Conservation (phyloP, 1,140 invertebrate genomes). For the Cyphomyrmex costatus region DNA sequence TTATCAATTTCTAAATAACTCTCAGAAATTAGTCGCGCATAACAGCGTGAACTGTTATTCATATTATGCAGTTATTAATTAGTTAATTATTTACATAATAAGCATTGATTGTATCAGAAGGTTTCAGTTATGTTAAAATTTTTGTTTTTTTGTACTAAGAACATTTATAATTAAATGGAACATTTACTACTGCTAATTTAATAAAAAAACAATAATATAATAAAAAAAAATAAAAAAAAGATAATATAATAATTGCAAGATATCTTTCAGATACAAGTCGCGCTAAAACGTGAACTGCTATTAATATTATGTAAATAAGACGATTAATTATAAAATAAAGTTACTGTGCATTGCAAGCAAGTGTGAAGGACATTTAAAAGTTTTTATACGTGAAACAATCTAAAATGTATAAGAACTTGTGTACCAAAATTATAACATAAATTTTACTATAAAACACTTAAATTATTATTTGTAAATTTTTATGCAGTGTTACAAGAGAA, state of each 20-base stretch:
- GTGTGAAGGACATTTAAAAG: neutral
- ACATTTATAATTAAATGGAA: neutral
- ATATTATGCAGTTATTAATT: no score
- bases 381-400: neutral
- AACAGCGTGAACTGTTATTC: no score
- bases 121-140: neutral
- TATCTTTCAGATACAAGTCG: neutral
- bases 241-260: neutral
- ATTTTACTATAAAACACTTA: no score
- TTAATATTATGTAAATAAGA: slow-evolving; percentile 11
- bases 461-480: no score
- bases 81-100: neutral
- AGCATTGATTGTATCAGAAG: slow-evolving; percentile 11
- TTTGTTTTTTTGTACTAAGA: neutral
- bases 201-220: neutral
- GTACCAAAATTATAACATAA: no score
- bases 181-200: neutral
- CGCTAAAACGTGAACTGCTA: neutral
- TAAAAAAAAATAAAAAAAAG: neutral
- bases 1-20: no score
- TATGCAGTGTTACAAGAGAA: no score
- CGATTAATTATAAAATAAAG: neutral
- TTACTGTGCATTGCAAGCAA: neutral
- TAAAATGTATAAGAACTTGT: no score
- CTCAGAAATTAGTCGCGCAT: no score